These are phyloP conservation scores for Leguminivora glycinivorella DNA, from an alignment of 1,140 invertebrate species.

Conservation along the genomic window DNA sequence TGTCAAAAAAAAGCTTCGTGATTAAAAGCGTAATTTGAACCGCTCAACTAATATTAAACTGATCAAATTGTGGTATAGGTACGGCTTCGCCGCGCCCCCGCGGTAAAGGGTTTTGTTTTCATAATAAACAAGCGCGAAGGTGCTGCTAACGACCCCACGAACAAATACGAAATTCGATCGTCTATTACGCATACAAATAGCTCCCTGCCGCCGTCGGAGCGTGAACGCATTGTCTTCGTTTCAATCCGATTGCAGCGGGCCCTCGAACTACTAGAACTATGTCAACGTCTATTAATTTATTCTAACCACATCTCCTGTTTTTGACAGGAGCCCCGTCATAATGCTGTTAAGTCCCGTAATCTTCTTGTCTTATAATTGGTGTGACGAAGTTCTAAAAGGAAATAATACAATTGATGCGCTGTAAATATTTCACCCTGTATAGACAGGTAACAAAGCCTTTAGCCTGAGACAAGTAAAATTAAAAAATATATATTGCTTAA, in stretches of 20 bases:
- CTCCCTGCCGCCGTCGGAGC: constrained; percentile 52
- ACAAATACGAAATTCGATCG: constrained; percentile 78
- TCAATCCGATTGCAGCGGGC: constrained; percentile 52
- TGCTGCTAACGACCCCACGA: constrained; percentile 74
- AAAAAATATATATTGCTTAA: background rate
- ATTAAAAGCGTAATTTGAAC: constrained; percentile 20
- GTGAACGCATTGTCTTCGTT: constrained; percentile 66
- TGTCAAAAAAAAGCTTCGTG: constrained; percentile 3
- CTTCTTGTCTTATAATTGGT: background rate
- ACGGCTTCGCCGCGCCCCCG: constrained; percentile 47
- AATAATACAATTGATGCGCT: background rate
- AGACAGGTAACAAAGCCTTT: too few species aligned
- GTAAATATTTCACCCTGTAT: too few species aligned
- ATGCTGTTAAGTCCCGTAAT: constrained; percentile 3
- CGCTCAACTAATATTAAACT: constrained; percentile 10
- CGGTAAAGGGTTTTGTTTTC: constrained; percentile 73
- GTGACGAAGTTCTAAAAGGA: background rate
- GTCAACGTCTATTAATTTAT: constrained; percentile 40
- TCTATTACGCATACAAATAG: constrained; percentile 77
- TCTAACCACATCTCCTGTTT: constrained; percentile 34
- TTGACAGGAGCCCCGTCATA: constrained; percentile 27
- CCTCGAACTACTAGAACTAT: constrained; percentile 43
- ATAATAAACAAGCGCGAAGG: constrained; percentile 75
- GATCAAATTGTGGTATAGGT: constrained; percentile 18
- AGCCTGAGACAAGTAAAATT: too few species aligned